Conservation (phyloP, 2,113 vertebrate species). For the Rhea americana region DNA sequence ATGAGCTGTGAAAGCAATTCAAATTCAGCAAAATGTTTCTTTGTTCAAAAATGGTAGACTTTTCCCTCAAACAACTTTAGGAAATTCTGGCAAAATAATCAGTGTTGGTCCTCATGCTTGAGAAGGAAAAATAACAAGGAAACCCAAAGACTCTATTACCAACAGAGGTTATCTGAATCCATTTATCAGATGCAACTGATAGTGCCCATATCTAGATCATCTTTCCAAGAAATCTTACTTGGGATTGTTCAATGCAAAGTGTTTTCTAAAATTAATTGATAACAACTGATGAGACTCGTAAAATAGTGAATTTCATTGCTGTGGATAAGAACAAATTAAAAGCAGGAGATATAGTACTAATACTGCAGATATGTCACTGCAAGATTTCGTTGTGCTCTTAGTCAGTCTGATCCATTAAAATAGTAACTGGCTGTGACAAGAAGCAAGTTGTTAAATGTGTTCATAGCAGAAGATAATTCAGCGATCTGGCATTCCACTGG, state of each 20-base stretch:
- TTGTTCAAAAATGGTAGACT: neutral
- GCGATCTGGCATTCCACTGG: neutral
- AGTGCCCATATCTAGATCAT: neutral
- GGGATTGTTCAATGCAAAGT: neutral
- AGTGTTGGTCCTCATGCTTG: neutral
- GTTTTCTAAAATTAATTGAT: neutral
- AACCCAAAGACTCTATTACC: neutral
- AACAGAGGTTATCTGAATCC: neutral
- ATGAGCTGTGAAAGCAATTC: neutral
- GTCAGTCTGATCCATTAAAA: neutral
- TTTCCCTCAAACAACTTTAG: neutral
- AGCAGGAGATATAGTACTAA: neutral
- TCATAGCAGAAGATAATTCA: neutral
- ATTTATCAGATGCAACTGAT: constrained; percentile 28
- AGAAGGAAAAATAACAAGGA: constrained; percentile 15
- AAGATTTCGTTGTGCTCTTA: neutral
- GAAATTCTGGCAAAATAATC: neutral
- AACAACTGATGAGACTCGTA: neutral
- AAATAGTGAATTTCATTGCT: constrained; percentile 16
- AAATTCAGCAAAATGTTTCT: neutral
- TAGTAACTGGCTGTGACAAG: neutral
- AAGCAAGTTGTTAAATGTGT: neutral
- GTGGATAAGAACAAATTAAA: neutral
- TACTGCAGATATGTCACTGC: neutral
- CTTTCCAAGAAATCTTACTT: neutral